Percentiles rank a stretch among this genome's conserved stretches.
phyloP scores from a whole-genome alignment of 2,888 invertebrate genomes.

The Oxystoma pomonae region DNA sequence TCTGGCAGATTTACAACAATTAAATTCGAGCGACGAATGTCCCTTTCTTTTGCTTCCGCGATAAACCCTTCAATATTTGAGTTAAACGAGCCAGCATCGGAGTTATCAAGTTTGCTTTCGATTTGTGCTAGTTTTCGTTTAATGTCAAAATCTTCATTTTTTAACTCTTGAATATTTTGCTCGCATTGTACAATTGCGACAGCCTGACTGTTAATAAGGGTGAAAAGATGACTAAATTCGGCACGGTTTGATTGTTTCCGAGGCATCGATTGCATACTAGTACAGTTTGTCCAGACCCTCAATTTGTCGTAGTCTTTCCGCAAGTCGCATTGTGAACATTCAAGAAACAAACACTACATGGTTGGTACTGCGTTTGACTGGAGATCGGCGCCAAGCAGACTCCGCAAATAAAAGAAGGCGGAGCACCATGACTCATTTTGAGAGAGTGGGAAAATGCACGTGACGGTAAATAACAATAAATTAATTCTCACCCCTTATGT shows the following conservation, averaged over 20 bases:
- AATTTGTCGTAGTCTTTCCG: background rate
- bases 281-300: background rate
- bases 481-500: background rate
- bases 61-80: no score
- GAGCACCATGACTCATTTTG: background rate
- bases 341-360: background rate
- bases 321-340: background rate
- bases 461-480: background rate
- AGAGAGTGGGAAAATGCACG: background rate
- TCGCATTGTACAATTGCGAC: background rate
- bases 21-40: no score
- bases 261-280: background rate
- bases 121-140: no score
- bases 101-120: no score
- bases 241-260: background rate
- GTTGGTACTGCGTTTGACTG: background rate
- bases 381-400: background rate
- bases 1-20: no score
- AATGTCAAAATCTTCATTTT: background rate
- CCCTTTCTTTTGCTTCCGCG: no score
- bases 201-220: background rate
- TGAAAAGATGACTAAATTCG: background rate
- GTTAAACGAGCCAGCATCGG: no score
- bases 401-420: background rate
- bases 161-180: background rate